These are phyloP conservation scores for Leptinotarsa haldemani DNA, from an alignment of 2,888 invertebrate genomes.

Conservation along the genomic window DNA sequence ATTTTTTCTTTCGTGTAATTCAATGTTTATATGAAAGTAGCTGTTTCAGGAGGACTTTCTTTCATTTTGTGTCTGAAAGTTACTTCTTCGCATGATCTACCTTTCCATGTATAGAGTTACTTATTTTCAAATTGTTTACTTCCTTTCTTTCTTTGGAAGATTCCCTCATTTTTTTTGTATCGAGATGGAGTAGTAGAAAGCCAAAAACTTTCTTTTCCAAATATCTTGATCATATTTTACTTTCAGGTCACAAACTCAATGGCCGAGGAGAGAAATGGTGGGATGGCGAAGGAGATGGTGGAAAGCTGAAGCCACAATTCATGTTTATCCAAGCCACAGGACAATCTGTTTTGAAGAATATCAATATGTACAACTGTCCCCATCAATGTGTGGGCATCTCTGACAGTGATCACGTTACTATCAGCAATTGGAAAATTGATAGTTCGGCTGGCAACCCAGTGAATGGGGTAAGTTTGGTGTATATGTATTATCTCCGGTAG, in stretches of 20 bases:
- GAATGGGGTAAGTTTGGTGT: neutral
- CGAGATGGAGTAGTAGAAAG: too few species aligned
- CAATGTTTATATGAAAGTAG: too few species aligned
- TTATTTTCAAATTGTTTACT: too few species aligned
- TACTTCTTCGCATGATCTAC: too few species aligned
- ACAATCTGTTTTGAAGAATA: conserved; percentile 27
- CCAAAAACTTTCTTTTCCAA: too few species aligned
- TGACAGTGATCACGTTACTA: conserved; percentile 10
- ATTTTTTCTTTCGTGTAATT: too few species aligned
- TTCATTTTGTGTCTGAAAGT: too few species aligned
- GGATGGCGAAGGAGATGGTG: conserved; percentile 34
- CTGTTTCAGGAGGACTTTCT: too few species aligned
- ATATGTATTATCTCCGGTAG: too few species aligned
- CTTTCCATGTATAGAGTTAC: too few species aligned
- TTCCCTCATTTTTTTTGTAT: too few species aligned
- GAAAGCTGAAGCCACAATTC: conserved; percentile 28
- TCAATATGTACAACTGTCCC: conserved; percentile 34
- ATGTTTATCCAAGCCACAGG: conserved; percentile 31
- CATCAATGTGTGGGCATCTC: conserved; percentile 30
- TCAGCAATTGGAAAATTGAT: conserved; percentile 29
- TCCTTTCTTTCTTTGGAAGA: too few species aligned
- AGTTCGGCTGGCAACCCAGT: conserved; percentile 24
- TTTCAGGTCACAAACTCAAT: conserved; percentile 28
- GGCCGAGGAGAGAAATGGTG: conserved; percentile 32
- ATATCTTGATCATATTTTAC: neutral